Percentiles rank a stretch among this genome's conserved stretches.
These are phyloP conservation scores for Eilema sororculum DNA, from an alignment of 2,888 invertebrate species.

Conservation along the genomic window DNA sequence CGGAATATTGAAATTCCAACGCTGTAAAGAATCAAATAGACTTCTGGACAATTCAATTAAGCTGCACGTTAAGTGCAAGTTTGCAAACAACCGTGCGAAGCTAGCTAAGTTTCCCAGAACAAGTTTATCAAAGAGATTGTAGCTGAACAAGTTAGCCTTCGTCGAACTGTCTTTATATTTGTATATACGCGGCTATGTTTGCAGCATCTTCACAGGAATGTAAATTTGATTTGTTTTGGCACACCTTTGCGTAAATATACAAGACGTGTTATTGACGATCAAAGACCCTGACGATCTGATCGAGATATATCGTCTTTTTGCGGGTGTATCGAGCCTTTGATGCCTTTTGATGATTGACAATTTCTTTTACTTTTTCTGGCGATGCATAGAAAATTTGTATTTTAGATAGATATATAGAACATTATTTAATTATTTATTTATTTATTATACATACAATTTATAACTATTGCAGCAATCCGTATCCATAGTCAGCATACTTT, in stretches of 20 bases:
- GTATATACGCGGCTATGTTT: slow-evolving; percentile 43
- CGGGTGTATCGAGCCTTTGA: slow-evolving; percentile 32
- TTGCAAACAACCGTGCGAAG: slow-evolving; percentile 77
- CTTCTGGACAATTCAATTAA: slow-evolving; percentile 84
- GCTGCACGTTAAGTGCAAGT: slow-evolving; percentile 81
- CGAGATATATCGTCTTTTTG: slow-evolving; percentile 35
- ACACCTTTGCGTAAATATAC: slow-evolving; percentile 43
- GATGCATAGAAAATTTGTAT: background rate
- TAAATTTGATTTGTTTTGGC: slow-evolving; percentile 52
- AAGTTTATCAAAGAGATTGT: slow-evolving; percentile 76
- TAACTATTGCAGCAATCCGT: no score
- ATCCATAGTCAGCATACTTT: background rate
- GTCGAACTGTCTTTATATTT: slow-evolving; percentile 52
- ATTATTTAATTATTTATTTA: no score
- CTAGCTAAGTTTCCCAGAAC: slow-evolving; percentile 69
- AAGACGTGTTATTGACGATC: slow-evolving; percentile 43
- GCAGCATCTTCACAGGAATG: slow-evolving; percentile 47
- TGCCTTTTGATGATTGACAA: slow-evolving; percentile 27
- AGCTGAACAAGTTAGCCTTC: slow-evolving; percentile 77
- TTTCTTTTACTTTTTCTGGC: slow-evolving; percentile 22
- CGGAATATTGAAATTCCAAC: slow-evolving; percentile 44
- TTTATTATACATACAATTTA: no score
- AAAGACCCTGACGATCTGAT: slow-evolving; percentile 35
- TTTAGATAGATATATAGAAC: no score
- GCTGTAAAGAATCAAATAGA: slow-evolving; percentile 77